These are phyloP conservation scores for Ianthella basta DNA, from an alignment of 37 sponge, comb jelly and placozoan genomes.

Conservation along the genomic window DNA sequence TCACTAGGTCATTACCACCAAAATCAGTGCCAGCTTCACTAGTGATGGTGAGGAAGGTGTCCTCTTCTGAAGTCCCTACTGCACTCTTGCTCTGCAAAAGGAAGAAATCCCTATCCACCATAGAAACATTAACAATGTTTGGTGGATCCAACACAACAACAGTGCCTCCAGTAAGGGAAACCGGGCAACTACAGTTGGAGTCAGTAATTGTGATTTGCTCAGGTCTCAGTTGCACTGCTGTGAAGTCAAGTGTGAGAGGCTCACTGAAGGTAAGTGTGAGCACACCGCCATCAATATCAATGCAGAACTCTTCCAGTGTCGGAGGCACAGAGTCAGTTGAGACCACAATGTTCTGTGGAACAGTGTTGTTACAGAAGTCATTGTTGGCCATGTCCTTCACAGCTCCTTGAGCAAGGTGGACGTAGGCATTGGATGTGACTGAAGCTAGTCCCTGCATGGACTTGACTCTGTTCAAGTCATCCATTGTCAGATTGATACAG, in stretches of 20 bases:
- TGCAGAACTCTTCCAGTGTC: slow-evolving; percentile 49
- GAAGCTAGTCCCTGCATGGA: slow-evolving; percentile 37
- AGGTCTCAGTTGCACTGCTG: not conserved
- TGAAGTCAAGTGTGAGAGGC: slow-evolving; percentile 36
- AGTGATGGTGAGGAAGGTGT: slow-evolving; percentile 60
- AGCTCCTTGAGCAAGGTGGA: slow-evolving; percentile 29
- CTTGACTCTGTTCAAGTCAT: slow-evolving; percentile 65
- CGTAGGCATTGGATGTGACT: slow-evolving; percentile 13
- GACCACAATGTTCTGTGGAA: slow-evolving; percentile 44
- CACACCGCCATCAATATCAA: slow-evolving; percentile 54
- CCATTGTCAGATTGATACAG: slow-evolving; percentile 37
- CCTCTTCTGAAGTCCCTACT: slow-evolving; percentile 34
- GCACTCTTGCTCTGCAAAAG: slow-evolving; percentile 55
- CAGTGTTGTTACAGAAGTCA: slow-evolving; percentile 59
- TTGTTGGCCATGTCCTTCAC: slow-evolving; percentile 67
- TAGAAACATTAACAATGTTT: slow-evolving; percentile 46
- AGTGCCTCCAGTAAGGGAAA: not conserved
- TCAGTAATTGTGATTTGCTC: not conserved
- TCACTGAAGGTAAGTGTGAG: slow-evolving; percentile 83
- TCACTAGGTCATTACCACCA: slow-evolving; percentile 44
- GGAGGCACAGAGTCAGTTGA: slow-evolving; percentile 66
- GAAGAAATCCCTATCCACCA: slow-evolving; percentile 70
- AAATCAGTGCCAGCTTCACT: slow-evolving; percentile 55
- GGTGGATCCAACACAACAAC: not conserved
- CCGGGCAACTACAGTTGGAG: not conserved